Evolutionary conservation across 2,797 vertebrate species (phyloP).

Genomic region (Ctenopoma multispine): DNA sequence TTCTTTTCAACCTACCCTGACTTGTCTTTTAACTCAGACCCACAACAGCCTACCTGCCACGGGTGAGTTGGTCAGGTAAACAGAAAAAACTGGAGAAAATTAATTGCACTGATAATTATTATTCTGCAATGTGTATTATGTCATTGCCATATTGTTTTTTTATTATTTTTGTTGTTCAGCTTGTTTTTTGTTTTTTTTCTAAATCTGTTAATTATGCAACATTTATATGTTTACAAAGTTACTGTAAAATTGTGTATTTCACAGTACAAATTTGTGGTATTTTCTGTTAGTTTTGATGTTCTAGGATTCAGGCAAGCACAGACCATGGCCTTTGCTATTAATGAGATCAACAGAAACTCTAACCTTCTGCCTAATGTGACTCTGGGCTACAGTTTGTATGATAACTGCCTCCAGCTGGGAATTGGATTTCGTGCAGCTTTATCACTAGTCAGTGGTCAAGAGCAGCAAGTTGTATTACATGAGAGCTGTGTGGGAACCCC

Average conservation of each 20-base stretch:
- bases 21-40: conserved; percentile 71
- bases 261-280: too few species aligned
- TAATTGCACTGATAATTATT: neutral
- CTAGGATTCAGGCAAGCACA: conserved; percentile 71
- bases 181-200: too few species aligned
- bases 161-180: too few species aligned
- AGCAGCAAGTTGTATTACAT: conserved; percentile 50
- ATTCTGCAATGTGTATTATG: too few species aligned
- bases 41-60: conserved; percentile 63
- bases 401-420: conserved; percentile 80
- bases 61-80: conserved; percentile 57
- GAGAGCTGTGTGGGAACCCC: conserved; percentile 46
- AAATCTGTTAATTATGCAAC: too few species aligned
- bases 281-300: conserved; percentile 50
- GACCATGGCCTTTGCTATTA: conserved; percentile 81
- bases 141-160: too few species aligned
- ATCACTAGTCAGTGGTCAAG: conserved; percentile 64
- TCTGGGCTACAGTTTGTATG: conserved; percentile 82
- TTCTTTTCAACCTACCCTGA: conserved; percentile 72
- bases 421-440: conserved; percentile 76
- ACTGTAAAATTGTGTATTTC: too few species aligned
- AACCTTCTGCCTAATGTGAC: conserved; percentile 78
- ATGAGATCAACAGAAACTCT: conserved; percentile 80
- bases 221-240: too few species aligned
- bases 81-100: too few species aligned